Evolutionary conservation across 2,888 invertebrate species (phyloP), one percentile per base, ranked within the genome.

Genomic region (Lithosia quadra): DNA sequence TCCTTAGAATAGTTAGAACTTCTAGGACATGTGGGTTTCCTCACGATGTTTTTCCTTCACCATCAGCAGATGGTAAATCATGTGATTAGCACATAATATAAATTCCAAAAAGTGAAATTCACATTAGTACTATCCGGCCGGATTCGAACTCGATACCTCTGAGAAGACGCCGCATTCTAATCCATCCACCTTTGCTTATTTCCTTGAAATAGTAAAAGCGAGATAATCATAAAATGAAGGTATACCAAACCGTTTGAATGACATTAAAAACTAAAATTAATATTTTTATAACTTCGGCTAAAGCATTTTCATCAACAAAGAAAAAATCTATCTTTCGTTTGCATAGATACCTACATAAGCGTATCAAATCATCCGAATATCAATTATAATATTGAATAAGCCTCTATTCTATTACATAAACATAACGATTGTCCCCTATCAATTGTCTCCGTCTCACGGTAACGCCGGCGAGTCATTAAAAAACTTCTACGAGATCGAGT

Each of bases 401-500:
- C 15, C 24, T 62, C 18, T 39, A 22, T 53, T 62, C 18, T 39
- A 22, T 53, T 62, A 69, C 60, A 55, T 53, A 53, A 58, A 60
- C 65, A 18, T 57, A 65, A 67, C 43, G 68, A 67, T 78, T 71
- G 75, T 33, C 58, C 72, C 57, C 57, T 75, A 84, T 79, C 86
- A 82, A 85, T 87, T 83, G 87, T 88, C 84, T 80, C 81, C 83
- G 79, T 76, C 81, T 70, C 67, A 78, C 69, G 72, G 49, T 57
- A 67, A 70, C 71, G 77, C 76, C 76, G 76, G 72, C 82, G 75
- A 89, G 86, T 89, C 90, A 89, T 90, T 89, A 88, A 84, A 88
- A 86, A 87, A 86, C 88, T 83, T 86, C 81, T 71, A 78, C 74
- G 86, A 88, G 86, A 93, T 93, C 90, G 88, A 94, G 90, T 94